Evolutionary conservation across 1,140 invertebrate species (phyloP), one percentile per base, ranked within the genome.

Genomic region (Camponotus vicinus): DNA sequence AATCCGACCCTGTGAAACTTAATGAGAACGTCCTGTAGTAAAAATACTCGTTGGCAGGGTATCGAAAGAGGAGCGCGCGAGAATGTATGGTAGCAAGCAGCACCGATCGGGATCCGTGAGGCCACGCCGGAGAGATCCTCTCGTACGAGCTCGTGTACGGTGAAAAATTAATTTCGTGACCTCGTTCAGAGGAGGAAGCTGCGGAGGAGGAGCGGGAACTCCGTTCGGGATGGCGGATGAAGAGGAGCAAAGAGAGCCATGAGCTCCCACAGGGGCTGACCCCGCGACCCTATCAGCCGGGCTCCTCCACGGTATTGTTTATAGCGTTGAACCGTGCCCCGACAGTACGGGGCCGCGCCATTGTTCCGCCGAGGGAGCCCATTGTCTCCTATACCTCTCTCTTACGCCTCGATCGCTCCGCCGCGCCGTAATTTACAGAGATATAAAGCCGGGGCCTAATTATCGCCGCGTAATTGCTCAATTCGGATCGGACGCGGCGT

Each of bases 261-360:
- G 93, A 94, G 94, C 92, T 94, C 93, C 94, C 93, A 93, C 93
- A 93, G 93, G 93, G 93, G 92, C 92, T 92, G 92, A 94, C 92
- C 93, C 80, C 40, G 8, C 88, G 93, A 94, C 93, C 94, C 93
- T 92, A 94, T 94, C 93, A 93, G 92, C 89, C 92, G 70, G 90
- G 87, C 90, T 91, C 87, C 92, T 92, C 92, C 91, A 63, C 67
- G 88, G 93, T 92, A 93, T 94, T 94, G 93, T 94, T 94, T 92
- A 93, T 91, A 90, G 93, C 91, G 91, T 78, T 89, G 90, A 91
- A 91, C 90, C 90, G 89, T 91, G 91, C 92, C 86, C 90, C 88
- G 78, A 86, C 90, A 90, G 61, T 63, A 91, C 88, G 88, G 86
- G 86, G 75, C 90, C 70, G 88, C 70, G 88, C 79, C 69, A 83